Evolutionary conservation across 2,888 invertebrate species (phyloP).

Genomic region (Zhuqinia jingwanae): DNA sequence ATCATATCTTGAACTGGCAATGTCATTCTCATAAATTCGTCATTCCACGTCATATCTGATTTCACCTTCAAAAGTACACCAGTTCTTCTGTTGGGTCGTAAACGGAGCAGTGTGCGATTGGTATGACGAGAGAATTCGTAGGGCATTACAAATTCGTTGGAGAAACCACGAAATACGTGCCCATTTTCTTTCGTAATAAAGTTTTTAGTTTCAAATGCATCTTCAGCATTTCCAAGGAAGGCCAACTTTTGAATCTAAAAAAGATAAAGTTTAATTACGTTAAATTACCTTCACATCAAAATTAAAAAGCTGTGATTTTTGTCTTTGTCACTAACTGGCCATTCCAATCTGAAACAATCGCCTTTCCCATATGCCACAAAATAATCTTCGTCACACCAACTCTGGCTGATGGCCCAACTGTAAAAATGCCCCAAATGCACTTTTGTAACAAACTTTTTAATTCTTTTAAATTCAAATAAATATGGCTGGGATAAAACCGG

Average conservation of each 20-base stretch:
- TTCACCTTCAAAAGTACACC: constrained; percentile 26
- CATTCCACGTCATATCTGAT: not conserved
- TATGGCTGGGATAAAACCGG: too few relatives aligned
- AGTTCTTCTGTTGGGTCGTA: constrained; percentile 9
- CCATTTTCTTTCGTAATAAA: constrained; percentile 61
- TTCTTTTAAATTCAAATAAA: not conserved
- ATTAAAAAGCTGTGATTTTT: not conserved
- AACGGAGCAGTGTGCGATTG: constrained; percentile 43
- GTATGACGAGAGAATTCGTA: constrained; percentile 44
- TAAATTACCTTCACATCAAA: too few relatives aligned
- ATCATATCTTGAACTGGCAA: not conserved
- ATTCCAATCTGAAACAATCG: constrained; percentile 65
- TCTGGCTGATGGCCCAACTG: constrained; percentile 70
- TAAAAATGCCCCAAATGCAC: too few relatives aligned
- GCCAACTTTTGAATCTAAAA: constrained; percentile 68
- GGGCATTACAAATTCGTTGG: constrained; percentile 37
- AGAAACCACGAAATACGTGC: constrained; percentile 60
- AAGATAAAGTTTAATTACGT: not conserved
- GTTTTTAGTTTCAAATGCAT: constrained; percentile 62
- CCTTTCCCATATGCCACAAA: constrained; percentile 57
- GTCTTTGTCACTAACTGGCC: constrained; percentile 25
- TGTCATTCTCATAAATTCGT: not conserved
- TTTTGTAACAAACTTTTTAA: not conserved
- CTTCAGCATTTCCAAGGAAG: constrained; percentile 56
- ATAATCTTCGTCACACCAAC: constrained; percentile 73